Conservation (phyloP, 2,888 invertebrate species). For the Venusia cambrica region DNA sequence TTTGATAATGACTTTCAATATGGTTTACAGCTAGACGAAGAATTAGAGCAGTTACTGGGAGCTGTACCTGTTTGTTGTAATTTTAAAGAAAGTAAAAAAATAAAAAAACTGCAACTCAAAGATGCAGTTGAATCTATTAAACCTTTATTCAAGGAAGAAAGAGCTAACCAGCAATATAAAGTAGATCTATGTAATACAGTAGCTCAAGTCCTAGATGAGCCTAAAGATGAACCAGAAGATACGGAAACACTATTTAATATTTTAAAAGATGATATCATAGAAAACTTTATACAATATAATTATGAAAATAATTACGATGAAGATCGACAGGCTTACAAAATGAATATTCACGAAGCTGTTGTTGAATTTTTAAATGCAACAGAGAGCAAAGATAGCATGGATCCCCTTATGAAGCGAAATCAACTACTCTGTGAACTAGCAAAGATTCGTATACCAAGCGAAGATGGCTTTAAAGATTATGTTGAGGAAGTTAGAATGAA, state of each 20-base stretch:
- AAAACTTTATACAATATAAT: conserved; percentile 47
- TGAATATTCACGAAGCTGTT: conserved; percentile 40
- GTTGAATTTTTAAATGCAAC: conserved; percentile 33
- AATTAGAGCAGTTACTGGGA: conserved; percentile 42
- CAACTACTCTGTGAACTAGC: conserved; percentile 52
- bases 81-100: conserved; percentile 34
- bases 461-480: conserved; percentile 42
- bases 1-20: conserved; percentile 47
- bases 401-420: conserved; percentile 44
- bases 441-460: conserved; percentile 43
- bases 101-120: conserved; percentile 41
- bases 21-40: conserved; percentile 42
- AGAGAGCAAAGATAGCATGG: conserved; percentile 22
- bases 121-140: conserved; percentile 41
- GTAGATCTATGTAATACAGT: conserved; percentile 44
- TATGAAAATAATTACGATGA: conserved; percentile 43
- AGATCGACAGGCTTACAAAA: conserved; percentile 39
- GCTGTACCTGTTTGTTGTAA: conserved; percentile 37
- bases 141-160: conserved; percentile 45
- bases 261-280: conserved; percentile 47
- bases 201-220: conserved; percentile 36
- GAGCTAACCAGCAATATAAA: conserved; percentile 43
- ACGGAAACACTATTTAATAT: conserved; percentile 32
- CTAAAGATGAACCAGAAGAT: conserved; percentile 27
- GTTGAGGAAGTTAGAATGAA: conserved; percentile 51